Conservation (phyloP, 2,888 invertebrate species). For the Ypsolopha sequella region DNA sequence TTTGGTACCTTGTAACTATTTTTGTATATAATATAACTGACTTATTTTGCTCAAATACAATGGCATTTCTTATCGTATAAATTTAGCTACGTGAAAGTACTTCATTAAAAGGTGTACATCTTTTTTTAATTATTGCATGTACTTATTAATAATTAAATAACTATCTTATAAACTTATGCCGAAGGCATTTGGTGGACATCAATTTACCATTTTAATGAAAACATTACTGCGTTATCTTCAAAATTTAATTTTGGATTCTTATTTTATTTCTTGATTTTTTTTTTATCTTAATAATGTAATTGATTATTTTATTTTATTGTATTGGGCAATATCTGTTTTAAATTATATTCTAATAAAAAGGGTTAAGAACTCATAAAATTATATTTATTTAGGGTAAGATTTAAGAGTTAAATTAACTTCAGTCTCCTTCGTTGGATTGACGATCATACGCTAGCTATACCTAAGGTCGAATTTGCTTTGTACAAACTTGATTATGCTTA, state of each 20-base stretch:
- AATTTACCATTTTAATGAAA: slow-evolving; percentile 31
- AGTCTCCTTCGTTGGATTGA: slow-evolving; percentile 46
- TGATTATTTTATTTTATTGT: slow-evolving; percentile 28
- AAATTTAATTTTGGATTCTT: neutral
- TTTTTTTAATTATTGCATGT: no score
- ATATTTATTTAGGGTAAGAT: slow-evolving; percentile 17
- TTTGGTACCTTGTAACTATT: neutral
- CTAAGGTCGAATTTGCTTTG: slow-evolving; percentile 64
- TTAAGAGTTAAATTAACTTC: slow-evolving; percentile 16
- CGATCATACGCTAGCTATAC: slow-evolving; percentile 69
- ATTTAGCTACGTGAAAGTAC: no score
- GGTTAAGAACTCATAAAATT: slow-evolving; percentile 46
- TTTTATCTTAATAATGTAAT: slow-evolving; percentile 16
- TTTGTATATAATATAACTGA: no score
- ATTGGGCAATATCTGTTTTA: slow-evolving; percentile 42
- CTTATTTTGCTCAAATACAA: slow-evolving; percentile 55
- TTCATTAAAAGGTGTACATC: no score
- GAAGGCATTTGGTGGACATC: slow-evolving; percentile 37
- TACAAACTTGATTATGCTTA: slow-evolving; percentile 42
- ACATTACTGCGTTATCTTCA: neutral
- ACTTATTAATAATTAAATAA: slow-evolving; percentile 27
- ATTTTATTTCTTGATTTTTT: neutral
- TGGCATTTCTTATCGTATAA: slow-evolving; percentile 45
- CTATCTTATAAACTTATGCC: slow-evolving; percentile 35
- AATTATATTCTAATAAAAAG: slow-evolving; percentile 13